These are phyloP conservation scores for Brachirus orientalis DNA, from an alignment of 2,113 vertebrate genomes.

Conservation along the genomic window DNA sequence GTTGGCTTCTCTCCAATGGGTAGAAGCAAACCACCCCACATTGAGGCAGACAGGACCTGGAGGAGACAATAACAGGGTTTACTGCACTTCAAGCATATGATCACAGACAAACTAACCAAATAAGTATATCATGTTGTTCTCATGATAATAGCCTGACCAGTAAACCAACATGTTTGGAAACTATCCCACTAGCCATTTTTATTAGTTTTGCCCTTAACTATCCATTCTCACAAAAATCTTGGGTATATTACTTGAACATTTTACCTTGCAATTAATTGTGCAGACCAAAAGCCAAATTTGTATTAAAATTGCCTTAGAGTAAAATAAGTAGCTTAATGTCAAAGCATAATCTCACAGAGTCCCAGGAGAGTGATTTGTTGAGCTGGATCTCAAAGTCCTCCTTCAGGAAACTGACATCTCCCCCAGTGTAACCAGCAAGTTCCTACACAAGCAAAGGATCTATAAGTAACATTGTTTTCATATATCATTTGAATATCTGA, in stretches of 20 bases:
- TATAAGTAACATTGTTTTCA: neutral
- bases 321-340: too few relatives aligned
- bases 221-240: too few relatives aligned
- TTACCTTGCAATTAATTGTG: too few relatives aligned
- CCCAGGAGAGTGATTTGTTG: slow-evolving; percentile 88
- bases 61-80: neutral
- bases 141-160: too few relatives aligned
- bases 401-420: slow-evolving; percentile 94
- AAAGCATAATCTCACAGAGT: slow-evolving; percentile 85
- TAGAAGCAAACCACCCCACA: slow-evolving; percentile 94
- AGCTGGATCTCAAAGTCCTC: slow-evolving; percentile 96
- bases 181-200: too few relatives aligned
- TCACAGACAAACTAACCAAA: too few relatives aligned
- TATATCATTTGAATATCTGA: neutral
- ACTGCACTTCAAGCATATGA: neutral
- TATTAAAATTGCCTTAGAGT: too few relatives aligned
- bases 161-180: too few relatives aligned
- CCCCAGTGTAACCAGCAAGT: slow-evolving; percentile 93
- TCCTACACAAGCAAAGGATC: slow-evolving; percentile 84
- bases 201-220: too few relatives aligned
- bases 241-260: too few relatives aligned
- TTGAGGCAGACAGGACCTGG: slow-evolving; percentile 90
- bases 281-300: too few relatives aligned
- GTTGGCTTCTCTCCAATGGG: slow-evolving; percentile 91
- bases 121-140: too few relatives aligned